Percentiles rank a stretch among this genome's conserved stretches.
Conservation (phyloP, 2,113 vertebrate genomes). For the Cyprinodon variegatus region DNA sequence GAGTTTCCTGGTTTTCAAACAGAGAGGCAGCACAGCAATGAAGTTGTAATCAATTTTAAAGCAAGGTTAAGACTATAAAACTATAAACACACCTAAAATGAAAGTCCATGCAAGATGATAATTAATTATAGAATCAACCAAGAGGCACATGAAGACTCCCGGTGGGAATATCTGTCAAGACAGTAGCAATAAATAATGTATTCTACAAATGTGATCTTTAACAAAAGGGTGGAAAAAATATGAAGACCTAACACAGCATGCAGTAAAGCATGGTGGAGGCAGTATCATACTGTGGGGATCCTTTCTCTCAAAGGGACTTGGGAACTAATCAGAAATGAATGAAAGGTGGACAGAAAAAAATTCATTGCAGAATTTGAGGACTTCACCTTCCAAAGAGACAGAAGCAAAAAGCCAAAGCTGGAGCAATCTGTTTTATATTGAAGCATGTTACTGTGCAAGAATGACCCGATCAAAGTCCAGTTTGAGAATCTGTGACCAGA, state of each 20-base stretch:
- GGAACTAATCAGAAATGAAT: neutral
- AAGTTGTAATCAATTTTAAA: neutral
- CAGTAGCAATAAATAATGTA: neutral
- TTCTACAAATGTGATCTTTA: neutral
- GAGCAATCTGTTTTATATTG: too few relatives aligned
- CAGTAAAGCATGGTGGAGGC: too few relatives aligned
- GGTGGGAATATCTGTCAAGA: neutral
- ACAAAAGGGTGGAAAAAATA: too few relatives aligned
- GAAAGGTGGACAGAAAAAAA: too few relatives aligned
- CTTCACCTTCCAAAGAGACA: too few relatives aligned
- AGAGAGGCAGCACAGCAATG: neutral
- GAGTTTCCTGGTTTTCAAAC: too few relatives aligned
- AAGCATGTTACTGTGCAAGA: too few relatives aligned
- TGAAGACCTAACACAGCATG: neutral
- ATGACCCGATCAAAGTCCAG: too few relatives aligned
- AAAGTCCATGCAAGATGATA: neutral
- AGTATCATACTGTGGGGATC: too few relatives aligned
- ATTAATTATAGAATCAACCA: neutral
- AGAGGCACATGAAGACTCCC: neutral
- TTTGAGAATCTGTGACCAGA: neutral
- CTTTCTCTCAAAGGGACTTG: neutral
- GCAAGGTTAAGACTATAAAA: neutral
- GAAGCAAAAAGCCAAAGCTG: too few relatives aligned
- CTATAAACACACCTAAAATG: neutral
- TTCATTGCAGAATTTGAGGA: too few relatives aligned